Conservation (phyloP, 2,888 invertebrate genomes). For the Erebia aethiops region DNA sequence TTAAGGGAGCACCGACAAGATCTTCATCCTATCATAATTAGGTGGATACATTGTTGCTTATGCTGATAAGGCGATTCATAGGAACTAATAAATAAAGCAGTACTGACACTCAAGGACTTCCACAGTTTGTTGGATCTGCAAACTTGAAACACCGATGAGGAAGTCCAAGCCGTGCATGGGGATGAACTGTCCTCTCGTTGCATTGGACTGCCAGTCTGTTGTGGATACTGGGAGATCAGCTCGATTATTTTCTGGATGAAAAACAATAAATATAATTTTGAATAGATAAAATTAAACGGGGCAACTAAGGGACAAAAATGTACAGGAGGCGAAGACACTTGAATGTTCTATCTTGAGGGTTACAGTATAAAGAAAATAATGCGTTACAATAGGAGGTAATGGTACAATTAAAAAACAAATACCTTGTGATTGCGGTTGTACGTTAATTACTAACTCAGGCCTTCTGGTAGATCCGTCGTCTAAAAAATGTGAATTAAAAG, state of each 20-base stretch:
- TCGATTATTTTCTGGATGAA: constrained; percentile 54
- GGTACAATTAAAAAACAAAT: constrained; percentile 40
- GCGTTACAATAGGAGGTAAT: not conserved
- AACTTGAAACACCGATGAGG: constrained; percentile 85
- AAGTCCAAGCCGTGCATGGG: constrained; percentile 88
- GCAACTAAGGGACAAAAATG: too few species aligned
- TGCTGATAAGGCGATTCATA: too few species aligned
- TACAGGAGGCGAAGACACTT: too few species aligned
- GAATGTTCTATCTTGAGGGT: too few species aligned
- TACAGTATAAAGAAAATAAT: not conserved
- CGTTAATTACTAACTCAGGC: constrained; percentile 69
- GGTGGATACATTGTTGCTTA: too few species aligned
- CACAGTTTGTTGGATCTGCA: constrained; percentile 91
- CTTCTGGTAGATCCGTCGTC: constrained; percentile 59
- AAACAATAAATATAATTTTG: not conserved
- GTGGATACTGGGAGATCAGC: constrained; percentile 84
- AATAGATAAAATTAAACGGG: too few species aligned
- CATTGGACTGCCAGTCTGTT: constrained; percentile 83
- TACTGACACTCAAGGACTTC: constrained; percentile 88
- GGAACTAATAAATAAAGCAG: constrained; percentile 5
- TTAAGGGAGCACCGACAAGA: too few species aligned
- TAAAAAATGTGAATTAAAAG: constrained; percentile 46
- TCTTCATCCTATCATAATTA: too few species aligned
- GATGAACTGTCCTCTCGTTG: constrained; percentile 80
- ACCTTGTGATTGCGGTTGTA: constrained; percentile 66